phyloP scores from a whole-genome alignment of 2,113 vertebrate species.

The Pontoporia blainvillei region DNA sequence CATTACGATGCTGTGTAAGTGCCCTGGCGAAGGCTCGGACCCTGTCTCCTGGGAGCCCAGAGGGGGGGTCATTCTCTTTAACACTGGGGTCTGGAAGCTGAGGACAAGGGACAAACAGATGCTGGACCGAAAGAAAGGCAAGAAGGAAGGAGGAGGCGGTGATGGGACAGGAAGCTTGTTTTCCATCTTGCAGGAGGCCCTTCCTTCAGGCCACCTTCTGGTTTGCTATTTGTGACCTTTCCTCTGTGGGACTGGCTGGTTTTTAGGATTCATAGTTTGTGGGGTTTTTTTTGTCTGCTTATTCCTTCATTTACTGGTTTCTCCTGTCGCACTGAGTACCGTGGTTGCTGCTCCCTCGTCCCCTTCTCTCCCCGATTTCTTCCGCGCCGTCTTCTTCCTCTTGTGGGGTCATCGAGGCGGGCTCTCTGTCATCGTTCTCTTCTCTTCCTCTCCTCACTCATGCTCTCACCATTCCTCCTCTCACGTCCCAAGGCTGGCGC shows the following conservation, averaged over 20 bases:
- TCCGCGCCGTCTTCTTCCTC: background rate
- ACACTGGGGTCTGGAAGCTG: background rate
- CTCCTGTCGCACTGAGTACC: background rate
- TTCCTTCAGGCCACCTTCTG: background rate
- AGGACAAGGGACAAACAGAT: background rate
- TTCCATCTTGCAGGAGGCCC: background rate
- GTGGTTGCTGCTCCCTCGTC: accelerated
- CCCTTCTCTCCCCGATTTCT: background rate
- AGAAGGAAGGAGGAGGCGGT: background rate
- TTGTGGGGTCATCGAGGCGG: background rate
- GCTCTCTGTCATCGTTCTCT: accelerated
- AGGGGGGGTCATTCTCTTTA: background rate
- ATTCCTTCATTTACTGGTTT: background rate
- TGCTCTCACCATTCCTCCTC: background rate
- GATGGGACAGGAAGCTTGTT: background rate
- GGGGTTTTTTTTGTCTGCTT: background rate
- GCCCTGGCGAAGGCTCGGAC: background rate
- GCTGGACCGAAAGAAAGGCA: background rate
- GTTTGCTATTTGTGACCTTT: background rate
- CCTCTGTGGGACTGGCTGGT: background rate
- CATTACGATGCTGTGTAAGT: background rate
- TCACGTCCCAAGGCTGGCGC: background rate
- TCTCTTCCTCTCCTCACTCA: background rate
- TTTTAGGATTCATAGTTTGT: background rate
- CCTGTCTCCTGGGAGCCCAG: background rate